Base-by-base conservation (phyloP, 2,113 vertebrate genomes). In the Pituophis catenifer region DNA sequence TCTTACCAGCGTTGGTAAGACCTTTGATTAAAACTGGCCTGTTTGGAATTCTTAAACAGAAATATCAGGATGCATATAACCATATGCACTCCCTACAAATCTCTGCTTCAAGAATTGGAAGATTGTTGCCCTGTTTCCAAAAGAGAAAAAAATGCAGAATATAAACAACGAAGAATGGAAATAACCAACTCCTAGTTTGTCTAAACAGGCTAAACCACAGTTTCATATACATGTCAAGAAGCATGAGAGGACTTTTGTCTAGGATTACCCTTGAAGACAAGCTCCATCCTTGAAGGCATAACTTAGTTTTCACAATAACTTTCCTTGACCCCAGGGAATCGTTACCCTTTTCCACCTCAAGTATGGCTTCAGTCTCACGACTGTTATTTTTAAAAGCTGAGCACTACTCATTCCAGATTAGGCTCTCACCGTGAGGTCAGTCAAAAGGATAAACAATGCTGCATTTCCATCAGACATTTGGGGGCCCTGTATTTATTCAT, bases 1-100 rank as follows among this genome's bases (percentile, higher is more conserved):
- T 92, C 93, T 26, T 53, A 95, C 38, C n/a, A 57, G n/a, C 38
- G 24, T 86, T 89, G 90, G 44, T 5, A 57, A 90, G 48, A 48
- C 12, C 26, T 57, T 92, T 89, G 48, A 12, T 65, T 89, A 53
- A 59, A 87, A 26, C 6, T 65, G n/a, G 57, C 48, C 55, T 58
- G 38, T 50, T 58, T 50, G 38, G 7, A 44, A 91, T 87, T 90
- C 48, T 53, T 81, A 81, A 81, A 81, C 8, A 81, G 15, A 81
- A 81, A 81, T 17, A 81, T 38, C 70, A 81, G 15, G 33, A 8
- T 8, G 33, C 33, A 38, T 81, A 75, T 75, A 81, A 81, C 38
- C 19, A n/a, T 23, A 53, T 59, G 55, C 24, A 15, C 9, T 50
- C 29, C 44, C 48, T 50, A 65, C 55, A 59, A 65, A 65, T 52